A percentile compares a stretch with the other conserved stretches of the same genome.
Conservation (phyloP, 2,888 invertebrate species). For the Luperina testacea region DNA sequence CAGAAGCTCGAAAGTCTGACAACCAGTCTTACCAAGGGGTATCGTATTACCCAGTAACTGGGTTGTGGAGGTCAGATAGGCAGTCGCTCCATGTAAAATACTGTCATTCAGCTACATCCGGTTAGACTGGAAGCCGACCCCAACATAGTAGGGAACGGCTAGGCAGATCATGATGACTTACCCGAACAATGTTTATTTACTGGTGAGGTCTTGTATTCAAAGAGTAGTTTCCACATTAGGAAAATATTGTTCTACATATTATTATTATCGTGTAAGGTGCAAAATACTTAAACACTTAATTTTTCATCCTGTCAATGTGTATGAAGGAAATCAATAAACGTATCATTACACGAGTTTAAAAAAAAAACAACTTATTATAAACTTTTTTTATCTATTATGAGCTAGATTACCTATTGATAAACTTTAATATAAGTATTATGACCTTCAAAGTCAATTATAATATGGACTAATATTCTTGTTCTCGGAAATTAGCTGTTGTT, state of each 20-base stretch:
- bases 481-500: slow-evolving; percentile 71
- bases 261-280: not conserved
- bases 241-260: not conserved
- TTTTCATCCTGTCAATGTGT: not conserved
- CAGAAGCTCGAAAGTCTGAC: too few relatives aligned
- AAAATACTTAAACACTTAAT: not conserved
- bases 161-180: too few relatives aligned
- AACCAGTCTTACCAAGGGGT: too few relatives aligned
- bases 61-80: too few relatives aligned
- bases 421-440: not conserved
- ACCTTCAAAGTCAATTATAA: slow-evolving; percentile 57
- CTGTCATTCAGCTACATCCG: too few relatives aligned
- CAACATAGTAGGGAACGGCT: too few relatives aligned
- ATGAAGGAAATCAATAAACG: not conserved
- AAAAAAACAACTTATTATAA: not conserved
- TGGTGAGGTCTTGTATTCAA: not conserved
- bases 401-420: not conserved
- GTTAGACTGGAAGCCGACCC: too few relatives aligned
- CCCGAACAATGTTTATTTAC: not conserved
- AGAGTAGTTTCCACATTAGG: not conserved
- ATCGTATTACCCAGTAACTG: too few relatives aligned
- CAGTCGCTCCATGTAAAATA: too few relatives aligned
- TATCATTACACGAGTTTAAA: slow-evolving; percentile 7
- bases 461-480: slow-evolving; percentile 72
- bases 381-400: not conserved